A percentile compares a stretch with the other conserved stretches of the same genome.
Conservation (phyloP, 2,797 vertebrate species). For the Siniperca undulata region DNA sequence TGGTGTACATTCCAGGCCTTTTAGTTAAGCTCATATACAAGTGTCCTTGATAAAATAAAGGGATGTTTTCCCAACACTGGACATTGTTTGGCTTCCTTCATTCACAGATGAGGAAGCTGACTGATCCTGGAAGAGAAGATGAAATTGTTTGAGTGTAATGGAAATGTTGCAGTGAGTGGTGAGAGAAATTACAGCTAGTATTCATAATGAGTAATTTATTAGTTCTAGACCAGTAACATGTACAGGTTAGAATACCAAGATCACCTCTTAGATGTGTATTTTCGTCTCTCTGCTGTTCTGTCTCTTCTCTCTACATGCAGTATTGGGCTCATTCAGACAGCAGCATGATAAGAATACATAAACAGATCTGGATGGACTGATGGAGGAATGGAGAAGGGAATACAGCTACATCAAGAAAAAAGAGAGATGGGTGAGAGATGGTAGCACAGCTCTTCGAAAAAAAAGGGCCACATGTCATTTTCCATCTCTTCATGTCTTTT, state of each 20-base stretch:
- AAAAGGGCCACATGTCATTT: constrained; percentile 56
- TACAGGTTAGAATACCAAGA: neutral
- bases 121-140: neutral
- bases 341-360: constrained; percentile 17
- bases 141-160: neutral
- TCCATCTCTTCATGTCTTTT: constrained; percentile 49
- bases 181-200: neutral
- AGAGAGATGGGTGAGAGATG: constrained; percentile 13
- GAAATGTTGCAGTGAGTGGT: neutral
- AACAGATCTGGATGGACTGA: constrained; percentile 24
- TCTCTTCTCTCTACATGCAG: neutral
- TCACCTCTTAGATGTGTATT: neutral
- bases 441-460: constrained; percentile 1
- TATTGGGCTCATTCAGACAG: neutral
- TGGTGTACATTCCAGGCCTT: no score
- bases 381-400: constrained; percentile 13
- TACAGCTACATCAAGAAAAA: constrained; percentile 15
- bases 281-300: neutral
- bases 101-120: neutral
- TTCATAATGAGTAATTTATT: neutral
- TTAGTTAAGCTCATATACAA: no score
- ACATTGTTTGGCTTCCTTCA: neutral
- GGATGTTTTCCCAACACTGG: no score
- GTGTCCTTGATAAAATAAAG: no score
- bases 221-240: neutral